phyloP scores from a whole-genome alignment of 1,140 invertebrate species.

The Pseudomyrmex pallidus region DNA sequence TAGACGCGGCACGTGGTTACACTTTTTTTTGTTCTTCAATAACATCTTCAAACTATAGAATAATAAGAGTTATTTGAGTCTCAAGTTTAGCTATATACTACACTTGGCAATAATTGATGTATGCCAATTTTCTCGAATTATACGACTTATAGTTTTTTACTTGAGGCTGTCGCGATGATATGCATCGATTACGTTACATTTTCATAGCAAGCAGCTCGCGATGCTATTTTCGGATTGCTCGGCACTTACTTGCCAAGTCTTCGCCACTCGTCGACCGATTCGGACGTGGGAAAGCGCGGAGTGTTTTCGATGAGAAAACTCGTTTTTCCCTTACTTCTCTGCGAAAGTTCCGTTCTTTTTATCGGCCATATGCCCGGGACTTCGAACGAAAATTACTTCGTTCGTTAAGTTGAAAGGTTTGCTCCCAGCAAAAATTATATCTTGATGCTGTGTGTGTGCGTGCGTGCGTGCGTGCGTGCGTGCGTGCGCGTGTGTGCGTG shows the following conservation, averaged over 20 bases:
- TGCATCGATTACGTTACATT: conserved; percentile 46
- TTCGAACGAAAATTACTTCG: conserved; percentile 65
- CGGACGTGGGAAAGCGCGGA: conserved; percentile 67
- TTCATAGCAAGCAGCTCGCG: conserved; percentile 15
- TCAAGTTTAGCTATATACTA: not conserved
- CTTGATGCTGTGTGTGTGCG: not conserved
- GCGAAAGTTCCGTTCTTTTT: conserved; percentile 66
- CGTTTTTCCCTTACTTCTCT: conserved; percentile 64
- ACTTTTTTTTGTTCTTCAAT: not conserved
- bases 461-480: too few species aligned
- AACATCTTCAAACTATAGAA: not conserved
- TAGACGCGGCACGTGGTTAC: too few species aligned
- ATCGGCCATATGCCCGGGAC: conserved; percentile 24
- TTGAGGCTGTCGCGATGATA: not conserved
- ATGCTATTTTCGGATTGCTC: conserved; percentile 52
- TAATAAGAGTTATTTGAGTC: not conserved
- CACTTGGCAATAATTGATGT: conserved; percentile 15
- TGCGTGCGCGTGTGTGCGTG: too few species aligned
- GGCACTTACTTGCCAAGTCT: conserved; percentile 59
- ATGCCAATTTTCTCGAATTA: not conserved
- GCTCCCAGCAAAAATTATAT: conserved; percentile 60
- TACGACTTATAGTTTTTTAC: not conserved
- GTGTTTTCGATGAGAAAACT: conserved; percentile 68
- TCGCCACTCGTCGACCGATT: conserved; percentile 63
- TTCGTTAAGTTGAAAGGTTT: conserved; percentile 71